Evolutionary conservation across 1,140 invertebrate species (phyloP).

Genomic region (Drosophila sturtevanti): DNA sequence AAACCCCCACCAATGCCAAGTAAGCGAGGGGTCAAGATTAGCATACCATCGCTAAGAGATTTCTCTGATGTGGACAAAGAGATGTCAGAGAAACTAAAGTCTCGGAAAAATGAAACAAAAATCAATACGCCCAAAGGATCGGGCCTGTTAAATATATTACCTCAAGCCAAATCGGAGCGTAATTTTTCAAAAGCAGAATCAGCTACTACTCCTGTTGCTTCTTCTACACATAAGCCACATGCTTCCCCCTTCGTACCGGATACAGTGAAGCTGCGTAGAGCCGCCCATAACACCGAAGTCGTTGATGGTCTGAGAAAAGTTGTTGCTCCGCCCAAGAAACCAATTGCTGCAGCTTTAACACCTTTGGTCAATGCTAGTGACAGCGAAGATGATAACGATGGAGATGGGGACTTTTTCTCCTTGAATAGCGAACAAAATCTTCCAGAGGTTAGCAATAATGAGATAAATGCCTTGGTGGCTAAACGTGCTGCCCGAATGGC

Average conservation of each 20-base stretch:
- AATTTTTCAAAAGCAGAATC: conserved; percentile 57
- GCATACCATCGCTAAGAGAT: conserved; percentile 82
- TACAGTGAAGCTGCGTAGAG: conserved; percentile 63
- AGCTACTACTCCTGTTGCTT: background rate
- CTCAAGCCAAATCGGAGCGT: conserved; percentile 84
- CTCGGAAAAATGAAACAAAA: conserved; percentile 67
- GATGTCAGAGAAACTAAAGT: conserved; percentile 51
- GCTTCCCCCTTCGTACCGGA: conserved; percentile 69
- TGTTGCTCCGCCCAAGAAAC: conserved; percentile 15
- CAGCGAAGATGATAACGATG: conserved; percentile 73
- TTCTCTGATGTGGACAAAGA: conserved; percentile 84
- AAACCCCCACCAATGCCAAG: conserved; percentile 50
- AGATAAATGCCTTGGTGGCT: conserved; percentile 73
- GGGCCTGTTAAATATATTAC: conserved; percentile 84
- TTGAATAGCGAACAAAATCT: conserved; percentile 81
- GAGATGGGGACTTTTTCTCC: conserved; percentile 84
- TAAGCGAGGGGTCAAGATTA: conserved; percentile 77
- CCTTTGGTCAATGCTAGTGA: conserved; percentile 77
- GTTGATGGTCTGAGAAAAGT: conserved; percentile 53
- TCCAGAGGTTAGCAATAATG: conserved; percentile 73
- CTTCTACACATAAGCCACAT: background rate
- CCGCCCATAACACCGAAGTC: conserved; percentile 71
- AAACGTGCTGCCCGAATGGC: conserved; percentile 71
- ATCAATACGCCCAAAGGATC: conserved; percentile 69
- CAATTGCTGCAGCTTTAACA: background rate